Base-by-base conservation (phyloP, 1,140 invertebrate genomes). In the Caerostris darwini region DNA sequence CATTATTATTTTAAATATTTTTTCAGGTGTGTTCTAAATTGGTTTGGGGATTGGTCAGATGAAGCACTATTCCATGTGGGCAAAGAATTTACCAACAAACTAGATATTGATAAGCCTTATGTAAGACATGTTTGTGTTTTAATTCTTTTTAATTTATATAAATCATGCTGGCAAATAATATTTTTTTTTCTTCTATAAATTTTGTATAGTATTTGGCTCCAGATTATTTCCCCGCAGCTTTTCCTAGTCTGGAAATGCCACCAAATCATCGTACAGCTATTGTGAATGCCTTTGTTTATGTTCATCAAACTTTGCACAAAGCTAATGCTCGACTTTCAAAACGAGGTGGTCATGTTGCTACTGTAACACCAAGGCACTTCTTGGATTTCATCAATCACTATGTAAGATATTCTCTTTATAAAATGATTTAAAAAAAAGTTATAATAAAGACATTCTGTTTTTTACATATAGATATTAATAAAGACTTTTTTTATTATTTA, bases 331-430 rank as follows among this genome's bases (percentile, higher is more conserved):
- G 98, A 83, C 96, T 99, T 10, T 97, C 97, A 1, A 99, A 99
- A 96, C 97, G 99, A 71, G 99, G 99, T 50, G 98, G 98, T 86
- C 97, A 99, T 95, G 99, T 98, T 4, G 99, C 99, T 97, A 98
- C 99, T 5, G 99, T 99, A 53, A 99, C 99, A 5, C 99, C 99
- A 3, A 97, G 98, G 92, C 99, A 99, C 96, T 99, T 99, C 96
- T 96, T 99, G n/a, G 99, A 99, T 96, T 99, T 99, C 96, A 99
- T 99, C 95, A 98, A 99, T 96, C 99, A 99, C 96, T 99, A 99
- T 97, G 99, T 96, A 94, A 96, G 96, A 95, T 12, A 12, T 90
- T 57, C 19, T 86, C 5, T 86, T 3, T 86, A 57, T 54, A 34
- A 34, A 34, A 34, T 34, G 34, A 34, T 34, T n/a, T 1, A 34